Evolutionary conservation across 2,888 invertebrate genomes (phyloP).

Genomic region (Fabriciana adippe): DNA sequence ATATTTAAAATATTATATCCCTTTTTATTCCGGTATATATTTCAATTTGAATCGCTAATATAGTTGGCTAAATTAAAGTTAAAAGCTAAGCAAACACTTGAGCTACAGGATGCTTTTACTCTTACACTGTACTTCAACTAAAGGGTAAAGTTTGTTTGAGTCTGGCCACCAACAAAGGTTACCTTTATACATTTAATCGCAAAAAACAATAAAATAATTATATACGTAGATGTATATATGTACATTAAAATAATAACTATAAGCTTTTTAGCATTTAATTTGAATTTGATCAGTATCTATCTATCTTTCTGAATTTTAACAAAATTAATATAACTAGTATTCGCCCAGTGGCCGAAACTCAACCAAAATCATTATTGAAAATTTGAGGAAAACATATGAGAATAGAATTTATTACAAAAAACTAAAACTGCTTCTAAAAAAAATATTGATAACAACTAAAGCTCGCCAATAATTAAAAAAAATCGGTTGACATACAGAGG

Average conservation of each 20-base stretch:
- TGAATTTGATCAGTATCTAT: not conserved
- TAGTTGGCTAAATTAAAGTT: conserved; percentile 14
- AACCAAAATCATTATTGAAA: too few relatives aligned
- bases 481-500: too few relatives aligned
- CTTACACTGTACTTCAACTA: conserved; percentile 16
- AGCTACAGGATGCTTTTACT: conserved; percentile 15
- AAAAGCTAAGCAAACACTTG: conserved; percentile 15
- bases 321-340: too few relatives aligned
- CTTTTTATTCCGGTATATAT: not conserved
- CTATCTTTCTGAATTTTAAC: not conserved
- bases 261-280: not conserved
- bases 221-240: not conserved
- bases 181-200: conserved; percentile 7
- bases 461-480: too few relatives aligned
- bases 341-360: too few relatives aligned
- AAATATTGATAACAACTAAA: too few relatives aligned
- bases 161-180: conserved; percentile 7
- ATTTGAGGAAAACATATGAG: too few relatives aligned
- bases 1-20: too few relatives aligned
- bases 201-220: not conserved
- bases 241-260: not conserved
- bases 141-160: conserved; percentile 17
- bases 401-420: too few relatives aligned
- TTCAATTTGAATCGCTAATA: conserved; percentile 11
- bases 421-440: too few relatives aligned